phyloP scores from a whole-genome alignment of 2,888 invertebrate genomes.

The Crepidodera aurea region DNA sequence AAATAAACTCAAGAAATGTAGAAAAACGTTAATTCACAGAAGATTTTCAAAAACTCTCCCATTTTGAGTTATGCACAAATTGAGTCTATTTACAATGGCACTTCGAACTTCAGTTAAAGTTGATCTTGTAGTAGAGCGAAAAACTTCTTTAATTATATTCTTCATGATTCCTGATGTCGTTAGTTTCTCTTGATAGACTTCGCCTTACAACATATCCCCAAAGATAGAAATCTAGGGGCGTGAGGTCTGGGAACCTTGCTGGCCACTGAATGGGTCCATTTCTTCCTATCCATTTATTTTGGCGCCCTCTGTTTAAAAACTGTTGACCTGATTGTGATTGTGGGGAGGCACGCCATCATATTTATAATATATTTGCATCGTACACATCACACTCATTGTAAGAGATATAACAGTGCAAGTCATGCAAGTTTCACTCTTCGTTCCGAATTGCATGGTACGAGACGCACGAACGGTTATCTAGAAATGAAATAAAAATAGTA shows the following conservation, averaged over 20 bases:
- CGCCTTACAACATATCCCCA: slow-evolving; percentile 1
- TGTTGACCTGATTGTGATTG: background rate
- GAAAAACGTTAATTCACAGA: no score
- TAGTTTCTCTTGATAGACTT: background rate
- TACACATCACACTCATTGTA: no score
- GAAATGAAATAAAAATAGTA: no score
- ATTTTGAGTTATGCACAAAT: background rate
- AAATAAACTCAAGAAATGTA: no score
- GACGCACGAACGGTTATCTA: no score
- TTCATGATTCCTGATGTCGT: slow-evolving; percentile 2
- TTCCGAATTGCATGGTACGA: no score
- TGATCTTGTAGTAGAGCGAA: background rate
- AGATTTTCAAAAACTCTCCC: background rate
- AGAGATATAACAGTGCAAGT: no score
- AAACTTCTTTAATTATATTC: slow-evolving; percentile 1
- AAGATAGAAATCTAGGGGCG: background rate
- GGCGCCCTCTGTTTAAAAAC: background rate
- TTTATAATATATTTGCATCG: no score
- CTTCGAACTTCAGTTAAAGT: background rate
- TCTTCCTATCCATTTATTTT: background rate
- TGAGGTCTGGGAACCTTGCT: background rate
- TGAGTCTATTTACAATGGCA: background rate
- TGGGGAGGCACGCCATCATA: no score
- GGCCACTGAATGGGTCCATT: background rate
- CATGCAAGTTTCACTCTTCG: no score